phyloP scores from a whole-genome alignment of 2,888 invertebrate genomes.

The Protodeltote pygarga region DNA sequence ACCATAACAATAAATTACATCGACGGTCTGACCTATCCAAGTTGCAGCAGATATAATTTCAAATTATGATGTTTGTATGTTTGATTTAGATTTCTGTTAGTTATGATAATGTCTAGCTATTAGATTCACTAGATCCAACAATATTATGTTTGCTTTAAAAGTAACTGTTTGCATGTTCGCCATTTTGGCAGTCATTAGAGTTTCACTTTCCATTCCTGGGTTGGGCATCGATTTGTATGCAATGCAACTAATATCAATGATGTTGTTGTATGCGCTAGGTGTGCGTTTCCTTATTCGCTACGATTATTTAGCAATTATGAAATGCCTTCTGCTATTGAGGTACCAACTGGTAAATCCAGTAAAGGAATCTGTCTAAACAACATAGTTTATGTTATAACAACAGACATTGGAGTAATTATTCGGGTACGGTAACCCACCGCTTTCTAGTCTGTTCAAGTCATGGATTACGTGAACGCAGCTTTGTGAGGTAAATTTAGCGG shows the following conservation, averaged over 20 bases:
- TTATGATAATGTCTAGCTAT: background rate
- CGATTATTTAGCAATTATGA: conserved; percentile 25
- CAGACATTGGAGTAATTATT: conserved; percentile 61
- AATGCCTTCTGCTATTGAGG: conserved; percentile 23
- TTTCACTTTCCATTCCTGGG: conserved; percentile 44
- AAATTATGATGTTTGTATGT: background rate
- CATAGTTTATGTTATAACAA: conserved; percentile 48
- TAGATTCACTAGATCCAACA: background rate
- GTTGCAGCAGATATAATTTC: conserved; percentile 11
- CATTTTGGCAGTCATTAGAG: conserved; percentile 11
- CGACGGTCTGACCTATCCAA: conserved; percentile 18
- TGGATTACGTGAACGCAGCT: conserved; percentile 70
- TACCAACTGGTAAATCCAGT: conserved; percentile 19
- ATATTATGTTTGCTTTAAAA: background rate
- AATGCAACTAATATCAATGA: conserved; percentile 22
- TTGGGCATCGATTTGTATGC: conserved; percentile 35
- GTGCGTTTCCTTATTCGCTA: conserved; percentile 21
- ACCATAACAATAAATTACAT: conserved; percentile 21
- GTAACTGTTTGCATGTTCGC: background rate
- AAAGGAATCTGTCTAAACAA: conserved; percentile 42
- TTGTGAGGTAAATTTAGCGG: conserved; percentile 66
- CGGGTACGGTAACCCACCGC: conserved; percentile 65
- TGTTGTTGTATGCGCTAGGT: conserved; percentile 12
- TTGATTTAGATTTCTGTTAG: conserved; percentile 3
- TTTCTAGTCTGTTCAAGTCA: conserved; percentile 79